Conservation (phyloP, 1,140 invertebrate species). For the Harlomillsia oculata region DNA sequence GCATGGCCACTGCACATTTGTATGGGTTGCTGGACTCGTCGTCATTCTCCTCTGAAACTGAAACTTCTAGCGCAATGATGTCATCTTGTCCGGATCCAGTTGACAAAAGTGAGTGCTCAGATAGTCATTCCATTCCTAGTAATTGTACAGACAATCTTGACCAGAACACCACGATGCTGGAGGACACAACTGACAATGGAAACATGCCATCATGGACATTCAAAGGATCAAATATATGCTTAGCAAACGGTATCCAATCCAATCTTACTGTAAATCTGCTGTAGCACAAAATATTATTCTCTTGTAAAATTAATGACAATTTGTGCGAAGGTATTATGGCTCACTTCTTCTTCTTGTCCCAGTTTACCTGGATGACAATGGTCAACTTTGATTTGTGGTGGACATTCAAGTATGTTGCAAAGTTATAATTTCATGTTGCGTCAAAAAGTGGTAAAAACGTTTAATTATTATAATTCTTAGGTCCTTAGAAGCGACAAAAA, state of each 20-base stretch:
- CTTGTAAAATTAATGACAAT: background rate
- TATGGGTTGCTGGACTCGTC: background rate
- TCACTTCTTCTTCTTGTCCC: conserved; percentile 9
- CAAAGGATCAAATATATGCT: background rate
- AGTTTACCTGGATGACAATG: conserved; percentile 1
- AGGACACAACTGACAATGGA: background rate
- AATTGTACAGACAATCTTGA: background rate
- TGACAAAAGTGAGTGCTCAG: too few relatives aligned
- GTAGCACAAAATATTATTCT: background rate
- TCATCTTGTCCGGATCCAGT: too few relatives aligned
- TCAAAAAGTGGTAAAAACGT: background rate
- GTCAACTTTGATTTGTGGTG: conserved; percentile 12
- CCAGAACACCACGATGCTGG: background rate
- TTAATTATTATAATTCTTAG: background rate
- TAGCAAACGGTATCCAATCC: background rate
- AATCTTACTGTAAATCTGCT: background rate
- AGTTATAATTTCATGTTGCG: background rate
- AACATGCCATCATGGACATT: too few relatives aligned
- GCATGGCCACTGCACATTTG: conserved; percentile 11
- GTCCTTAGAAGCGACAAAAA: background rate
- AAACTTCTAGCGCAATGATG: too few relatives aligned
- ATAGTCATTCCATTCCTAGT: too few relatives aligned
- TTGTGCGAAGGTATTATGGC: background rate
- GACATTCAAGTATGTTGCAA: conserved; percentile 7
- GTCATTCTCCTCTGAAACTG: too few relatives aligned